Evolutionary conservation across 2,888 invertebrate genomes (phyloP).

Genomic region (Amphiduros pacificus): DNA sequence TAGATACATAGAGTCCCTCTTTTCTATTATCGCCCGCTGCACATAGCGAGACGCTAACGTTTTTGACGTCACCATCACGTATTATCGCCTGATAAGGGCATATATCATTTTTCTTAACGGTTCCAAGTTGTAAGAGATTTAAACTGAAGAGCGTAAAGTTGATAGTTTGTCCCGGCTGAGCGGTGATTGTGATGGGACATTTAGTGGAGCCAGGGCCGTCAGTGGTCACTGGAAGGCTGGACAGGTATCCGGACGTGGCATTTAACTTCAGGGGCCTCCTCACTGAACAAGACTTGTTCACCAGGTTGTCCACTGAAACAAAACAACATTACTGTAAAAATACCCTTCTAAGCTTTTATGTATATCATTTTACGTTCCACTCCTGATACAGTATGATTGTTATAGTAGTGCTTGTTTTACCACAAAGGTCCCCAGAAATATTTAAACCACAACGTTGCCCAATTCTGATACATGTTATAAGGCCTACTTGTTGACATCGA

Average conservation of each 20-base stretch:
- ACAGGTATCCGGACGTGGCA: slow-evolving; percentile 5
- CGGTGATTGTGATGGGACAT: slow-evolving; percentile 5
- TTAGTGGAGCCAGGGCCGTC: slow-evolving; percentile 2
- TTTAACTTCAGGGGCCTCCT: slow-evolving; percentile 7
- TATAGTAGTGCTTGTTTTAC: too few species aligned
- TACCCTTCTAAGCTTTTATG: too few species aligned
- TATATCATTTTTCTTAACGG: slow-evolving; percentile 2
- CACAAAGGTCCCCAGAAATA: too few species aligned
- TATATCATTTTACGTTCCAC: too few species aligned
- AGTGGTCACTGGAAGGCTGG: slow-evolving; percentile 4
- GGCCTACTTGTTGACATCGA: too few species aligned
- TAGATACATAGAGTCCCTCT: slow-evolving; percentile 5
- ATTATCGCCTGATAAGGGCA: slow-evolving; percentile 12
- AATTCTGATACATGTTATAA: too few species aligned
- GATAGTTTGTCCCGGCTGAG: slow-evolving; percentile 9
- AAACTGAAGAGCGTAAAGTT: slow-evolving; percentile 10
- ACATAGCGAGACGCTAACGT: slow-evolving; percentile 8
- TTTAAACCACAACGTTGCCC: too few species aligned
- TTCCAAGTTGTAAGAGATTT: not conserved
- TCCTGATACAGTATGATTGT: too few species aligned
- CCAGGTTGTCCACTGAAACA: too few species aligned
- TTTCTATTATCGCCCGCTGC: slow-evolving; percentile 1
- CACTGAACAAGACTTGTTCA: too few species aligned
- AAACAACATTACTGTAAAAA: too few species aligned
- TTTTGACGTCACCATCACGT: slow-evolving; percentile 3